Conservation (phyloP, 2,888 invertebrate species). For the Eulithis testata region DNA sequence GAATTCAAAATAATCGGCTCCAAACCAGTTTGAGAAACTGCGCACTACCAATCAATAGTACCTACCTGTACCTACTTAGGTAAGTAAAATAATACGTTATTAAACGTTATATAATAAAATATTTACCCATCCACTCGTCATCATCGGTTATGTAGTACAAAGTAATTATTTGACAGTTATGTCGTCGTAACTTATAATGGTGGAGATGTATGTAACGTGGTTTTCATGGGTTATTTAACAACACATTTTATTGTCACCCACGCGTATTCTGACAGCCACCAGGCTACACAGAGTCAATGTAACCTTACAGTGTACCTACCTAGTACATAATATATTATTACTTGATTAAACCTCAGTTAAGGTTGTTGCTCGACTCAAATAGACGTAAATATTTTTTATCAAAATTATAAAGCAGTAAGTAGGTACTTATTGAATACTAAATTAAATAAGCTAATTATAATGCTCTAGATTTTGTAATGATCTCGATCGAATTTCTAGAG, state of each 20-base stretch:
- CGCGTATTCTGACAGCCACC: conserved; percentile 31
- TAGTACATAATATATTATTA: conserved; percentile 35
- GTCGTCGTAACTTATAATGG: conserved; percentile 42
- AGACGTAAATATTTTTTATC: not conserved
- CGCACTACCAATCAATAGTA: not conserved
- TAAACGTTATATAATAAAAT: conserved; percentile 28
- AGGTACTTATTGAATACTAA: no score
- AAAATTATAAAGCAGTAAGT: not conserved
- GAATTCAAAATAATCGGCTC: conserved; percentile 23
- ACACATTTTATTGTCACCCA: conserved; percentile 50
- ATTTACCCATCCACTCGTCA: conserved; percentile 24
- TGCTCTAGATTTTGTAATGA: no score
- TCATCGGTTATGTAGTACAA: conserved; percentile 33
- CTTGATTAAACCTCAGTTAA: conserved; percentile 38
- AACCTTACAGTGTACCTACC: conserved; percentile 36
- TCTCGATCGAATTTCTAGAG: no score
- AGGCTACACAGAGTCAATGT: conserved; percentile 44
- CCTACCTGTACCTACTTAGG: no score
- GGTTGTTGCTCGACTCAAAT: conserved; percentile 10
- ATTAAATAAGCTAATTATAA: no score
- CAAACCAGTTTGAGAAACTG: conserved; percentile 20
- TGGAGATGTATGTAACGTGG: conserved; percentile 41
- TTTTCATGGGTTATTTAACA: conserved; percentile 47
- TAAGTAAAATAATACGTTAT: no score
- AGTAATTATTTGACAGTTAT: conserved; percentile 50